These are phyloP conservation scores for Morelia viridis DNA, from an alignment of 2,797 vertebrate genomes.

Conservation along the genomic window DNA sequence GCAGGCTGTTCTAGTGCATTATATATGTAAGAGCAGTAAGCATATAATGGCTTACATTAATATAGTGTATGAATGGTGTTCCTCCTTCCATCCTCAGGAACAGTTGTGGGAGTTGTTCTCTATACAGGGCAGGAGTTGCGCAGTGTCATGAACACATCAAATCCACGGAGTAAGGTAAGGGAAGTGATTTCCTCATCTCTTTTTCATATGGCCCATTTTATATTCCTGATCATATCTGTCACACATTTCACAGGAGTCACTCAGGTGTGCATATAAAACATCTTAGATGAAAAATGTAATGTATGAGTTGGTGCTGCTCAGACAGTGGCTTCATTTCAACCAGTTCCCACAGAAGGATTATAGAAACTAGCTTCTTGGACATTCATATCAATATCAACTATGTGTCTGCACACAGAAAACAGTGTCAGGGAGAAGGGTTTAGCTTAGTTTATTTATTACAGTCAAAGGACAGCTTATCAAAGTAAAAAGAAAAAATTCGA, in stretches of 20 bases:
- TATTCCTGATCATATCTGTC: not conserved
- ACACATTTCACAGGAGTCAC: not conserved
- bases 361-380: not conserved
- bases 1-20: not conserved
- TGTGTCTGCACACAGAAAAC: not conserved
- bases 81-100: slow-evolving; percentile 74
- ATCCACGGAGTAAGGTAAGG: slow-evolving; percentile 93
- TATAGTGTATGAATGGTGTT: not conserved
- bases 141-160: slow-evolving; percentile 98
- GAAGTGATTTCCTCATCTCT: not conserved
- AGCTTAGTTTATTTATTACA: not conserved
- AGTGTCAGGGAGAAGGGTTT: not conserved
- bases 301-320: not conserved
- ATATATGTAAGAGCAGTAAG: not conserved
- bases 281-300: not conserved
- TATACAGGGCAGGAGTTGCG: slow-evolving; percentile 97
- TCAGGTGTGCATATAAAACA: not conserved
- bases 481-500: not conserved
- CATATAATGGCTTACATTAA: not conserved
- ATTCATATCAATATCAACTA: not conserved
- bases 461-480: not conserved
- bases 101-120: slow-evolving; percentile 94
- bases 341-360: not conserved
- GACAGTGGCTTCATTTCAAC: not conserved
- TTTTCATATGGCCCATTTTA: not conserved